Conservation (phyloP, 2,797 vertebrate species). For the Helarctos malayanus region DNA sequence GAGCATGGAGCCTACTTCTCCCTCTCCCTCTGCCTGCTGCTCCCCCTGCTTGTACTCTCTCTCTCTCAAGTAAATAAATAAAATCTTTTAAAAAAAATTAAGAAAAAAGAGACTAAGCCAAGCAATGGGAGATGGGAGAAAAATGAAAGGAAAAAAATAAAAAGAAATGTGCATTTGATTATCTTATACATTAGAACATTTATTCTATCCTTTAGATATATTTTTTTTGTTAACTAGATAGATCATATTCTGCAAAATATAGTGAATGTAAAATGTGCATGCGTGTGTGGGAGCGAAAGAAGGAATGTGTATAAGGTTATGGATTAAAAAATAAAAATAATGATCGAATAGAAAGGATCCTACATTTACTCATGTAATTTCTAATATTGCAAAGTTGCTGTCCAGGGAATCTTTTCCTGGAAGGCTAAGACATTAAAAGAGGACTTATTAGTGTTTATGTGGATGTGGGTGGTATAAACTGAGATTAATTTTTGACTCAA, state of each 20-base stretch:
- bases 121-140: not conserved
- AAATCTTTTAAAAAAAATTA: no score
- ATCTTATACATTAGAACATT: not conserved
- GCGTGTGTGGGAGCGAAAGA: no score
- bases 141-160: not conserved
- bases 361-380: not conserved
- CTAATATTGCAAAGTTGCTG: not conserved
- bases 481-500: not conserved
- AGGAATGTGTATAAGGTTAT: not conserved
- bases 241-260: not conserved
- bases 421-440: not conserved
- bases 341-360: not conserved
- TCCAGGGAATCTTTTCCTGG: not conserved
- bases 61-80: no score
- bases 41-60: no score
- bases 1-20: no score
- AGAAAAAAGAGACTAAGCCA: not conserved
- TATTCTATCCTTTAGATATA: not conserved
- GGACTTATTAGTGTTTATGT: not conserved
- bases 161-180: not conserved
- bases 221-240: not conserved
- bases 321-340: not conserved
- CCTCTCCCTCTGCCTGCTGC: no score
- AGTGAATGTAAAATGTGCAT: not conserved
- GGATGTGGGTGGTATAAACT: not conserved